phyloP scores from a whole-genome alignment of 2,113 vertebrate genomes.

The Campylomormyrus numenius region DNA sequence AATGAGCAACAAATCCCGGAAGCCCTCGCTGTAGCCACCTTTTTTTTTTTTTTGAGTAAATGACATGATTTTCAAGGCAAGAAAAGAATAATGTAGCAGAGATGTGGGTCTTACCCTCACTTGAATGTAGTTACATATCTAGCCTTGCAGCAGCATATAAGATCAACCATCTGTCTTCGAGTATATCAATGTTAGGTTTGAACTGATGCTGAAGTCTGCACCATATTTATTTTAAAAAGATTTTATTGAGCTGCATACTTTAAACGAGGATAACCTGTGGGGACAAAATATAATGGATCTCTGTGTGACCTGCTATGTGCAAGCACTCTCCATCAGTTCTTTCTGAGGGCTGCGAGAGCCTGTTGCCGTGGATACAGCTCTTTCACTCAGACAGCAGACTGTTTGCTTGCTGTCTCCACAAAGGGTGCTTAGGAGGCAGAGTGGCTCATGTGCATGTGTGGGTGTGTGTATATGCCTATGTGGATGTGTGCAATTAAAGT shows the following conservation, averaged over 20 bases:
- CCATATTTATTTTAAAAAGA: neutral
- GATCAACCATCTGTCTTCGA: neutral
- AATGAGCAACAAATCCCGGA: slow-evolving; percentile 51
- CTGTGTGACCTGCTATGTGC: neutral
- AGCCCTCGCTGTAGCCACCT: slow-evolving; percentile 37
- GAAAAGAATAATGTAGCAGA: slow-evolving; percentile 50
- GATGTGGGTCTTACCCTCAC: slow-evolving; percentile 24
- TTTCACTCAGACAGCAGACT: slow-evolving; percentile 11
- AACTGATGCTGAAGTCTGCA: neutral
- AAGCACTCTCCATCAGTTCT: slow-evolving; percentile 13
- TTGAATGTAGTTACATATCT: slow-evolving; percentile 21
- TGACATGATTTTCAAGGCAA: slow-evolving; percentile 54
- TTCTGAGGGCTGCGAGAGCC: slow-evolving; percentile 8
- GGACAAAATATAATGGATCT: neutral
- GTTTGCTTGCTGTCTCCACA: slow-evolving; percentile 15
- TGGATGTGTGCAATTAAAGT: neutral
- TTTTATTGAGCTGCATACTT: neutral
- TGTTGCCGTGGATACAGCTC: slow-evolving; percentile 24
- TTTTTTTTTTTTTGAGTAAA: slow-evolving; percentile 48
- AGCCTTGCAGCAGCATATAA: neutral
- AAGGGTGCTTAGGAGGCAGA: slow-evolving; percentile 8
- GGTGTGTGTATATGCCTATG: slow-evolving; percentile 15
- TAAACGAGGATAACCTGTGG: neutral
- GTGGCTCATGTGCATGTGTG: slow-evolving; percentile 13
- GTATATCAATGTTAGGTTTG: neutral